Percentiles rank a stretch among this genome's conserved stretches.
Evolutionary conservation across 2,113 vertebrate species (phyloP).

Genomic region (Odocoileus virginianus): DNA sequence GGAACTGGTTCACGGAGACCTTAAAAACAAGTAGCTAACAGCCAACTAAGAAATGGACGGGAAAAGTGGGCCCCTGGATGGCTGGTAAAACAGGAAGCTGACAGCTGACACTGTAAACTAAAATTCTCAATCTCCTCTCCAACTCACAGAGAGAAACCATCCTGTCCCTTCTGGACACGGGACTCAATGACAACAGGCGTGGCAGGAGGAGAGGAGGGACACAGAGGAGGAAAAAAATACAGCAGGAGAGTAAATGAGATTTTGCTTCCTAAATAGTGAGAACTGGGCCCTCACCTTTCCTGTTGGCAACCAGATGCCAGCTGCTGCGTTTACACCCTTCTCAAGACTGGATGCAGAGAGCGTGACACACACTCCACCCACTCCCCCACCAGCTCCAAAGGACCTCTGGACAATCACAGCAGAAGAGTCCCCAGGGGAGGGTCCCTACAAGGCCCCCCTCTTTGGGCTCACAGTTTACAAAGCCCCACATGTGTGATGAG

Average conservation of each 20-base stretch:
- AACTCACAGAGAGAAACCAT: not conserved
- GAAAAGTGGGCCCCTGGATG: not conserved
- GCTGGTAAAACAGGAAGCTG: not conserved
- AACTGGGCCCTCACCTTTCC: not conserved
- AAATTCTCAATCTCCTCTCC: not conserved
- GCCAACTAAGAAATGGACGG: not conserved
- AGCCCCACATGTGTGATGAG: not conserved
- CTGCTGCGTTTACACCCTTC: not conserved
- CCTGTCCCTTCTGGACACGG: not conserved
- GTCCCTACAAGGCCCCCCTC: not conserved
- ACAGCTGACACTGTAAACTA: not conserved
- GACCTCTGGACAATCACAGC: not conserved
- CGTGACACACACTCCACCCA: fast-evolving
- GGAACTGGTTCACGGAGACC: not conserved
- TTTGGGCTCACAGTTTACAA: not conserved
- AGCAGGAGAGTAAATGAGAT: not conserved
- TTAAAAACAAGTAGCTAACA: not conserved
- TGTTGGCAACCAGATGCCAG: not conserved
- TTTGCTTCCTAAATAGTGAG: not conserved
- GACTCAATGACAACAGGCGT: not conserved
- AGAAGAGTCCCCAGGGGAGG: not conserved
- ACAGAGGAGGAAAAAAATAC: not conserved
- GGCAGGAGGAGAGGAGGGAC: not conserved
- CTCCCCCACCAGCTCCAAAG: not conserved
- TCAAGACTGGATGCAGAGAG: not conserved